phyloP scores from a whole-genome alignment of 1,140 invertebrate genomes.

The Hyphantria cunea region DNA sequence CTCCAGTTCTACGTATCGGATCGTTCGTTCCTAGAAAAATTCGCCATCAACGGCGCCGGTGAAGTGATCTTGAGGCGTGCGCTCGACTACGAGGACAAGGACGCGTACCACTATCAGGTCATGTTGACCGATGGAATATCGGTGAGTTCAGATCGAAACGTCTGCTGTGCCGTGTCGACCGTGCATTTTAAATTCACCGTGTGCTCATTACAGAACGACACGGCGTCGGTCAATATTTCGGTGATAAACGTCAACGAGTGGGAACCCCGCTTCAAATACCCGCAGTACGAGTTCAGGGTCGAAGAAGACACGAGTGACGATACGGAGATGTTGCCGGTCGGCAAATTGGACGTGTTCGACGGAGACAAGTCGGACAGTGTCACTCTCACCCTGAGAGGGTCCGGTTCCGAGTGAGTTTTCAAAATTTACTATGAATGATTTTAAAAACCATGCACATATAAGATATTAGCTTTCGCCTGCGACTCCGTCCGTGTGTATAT shows the following conservation, averaged over 20 bases:
- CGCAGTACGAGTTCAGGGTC: conserved; percentile 92
- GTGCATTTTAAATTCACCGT: background rate
- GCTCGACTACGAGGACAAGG: conserved; percentile 91
- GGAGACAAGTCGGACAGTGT: conserved; percentile 90
- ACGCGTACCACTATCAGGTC: conserved; percentile 89
- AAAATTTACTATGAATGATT: too few relatives aligned
- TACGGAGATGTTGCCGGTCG: conserved; percentile 79
- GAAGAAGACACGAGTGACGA: conserved; percentile 72
- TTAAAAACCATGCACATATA: too few relatives aligned
- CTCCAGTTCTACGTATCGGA: conserved; percentile 84
- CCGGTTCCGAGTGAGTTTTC: conserved; percentile 85
- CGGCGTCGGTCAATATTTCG: conserved; percentile 87
- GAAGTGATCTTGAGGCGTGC: conserved; percentile 89
- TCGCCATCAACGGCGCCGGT: conserved; percentile 89
- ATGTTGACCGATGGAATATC: conserved; percentile 91
- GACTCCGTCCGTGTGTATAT: too few relatives aligned
- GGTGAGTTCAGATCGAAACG: conserved; percentile 76
- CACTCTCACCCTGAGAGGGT: conserved; percentile 86
- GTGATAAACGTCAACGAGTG: conserved; percentile 95
- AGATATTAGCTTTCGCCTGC: too few relatives aligned
- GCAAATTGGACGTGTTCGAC: conserved; percentile 89
- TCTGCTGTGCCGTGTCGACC: background rate
- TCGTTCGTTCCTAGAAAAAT: conserved; percentile 85
- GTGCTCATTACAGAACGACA: conserved; percentile 87
- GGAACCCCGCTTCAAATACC: conserved; percentile 94